These are phyloP conservation scores for Lacerta bilineata DNA, from an alignment of 2,797 vertebrate genomes.

Conservation along the genomic window DNA sequence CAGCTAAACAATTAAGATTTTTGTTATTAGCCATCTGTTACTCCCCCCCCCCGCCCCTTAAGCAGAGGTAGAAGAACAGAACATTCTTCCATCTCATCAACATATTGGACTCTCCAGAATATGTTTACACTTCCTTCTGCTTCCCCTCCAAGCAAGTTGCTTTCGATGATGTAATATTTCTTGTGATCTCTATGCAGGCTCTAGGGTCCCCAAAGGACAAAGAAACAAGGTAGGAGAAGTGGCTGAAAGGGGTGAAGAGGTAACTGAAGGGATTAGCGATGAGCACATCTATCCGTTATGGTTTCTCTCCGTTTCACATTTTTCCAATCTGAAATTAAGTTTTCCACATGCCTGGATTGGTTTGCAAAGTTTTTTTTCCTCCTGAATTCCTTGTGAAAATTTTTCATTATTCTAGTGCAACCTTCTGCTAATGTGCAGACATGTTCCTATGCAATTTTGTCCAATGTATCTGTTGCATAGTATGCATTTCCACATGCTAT, in stretches of 20 bases:
- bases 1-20: slow-evolving; percentile 64
- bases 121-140: slow-evolving; percentile 65
- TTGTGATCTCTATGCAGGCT: neutral
- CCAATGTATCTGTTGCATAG: no score
- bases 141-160: slow-evolving; percentile 34
- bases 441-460: no score
- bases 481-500: no score
- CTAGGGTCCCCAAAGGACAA: neutral
- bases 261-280: neutral
- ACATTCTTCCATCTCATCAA: slow-evolving; percentile 53
- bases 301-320: no score
- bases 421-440: no score
- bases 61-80: slow-evolving; percentile 60
- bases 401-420: no score
- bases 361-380: no score
- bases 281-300: no score
- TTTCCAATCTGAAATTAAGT: no score
- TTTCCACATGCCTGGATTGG: no score
- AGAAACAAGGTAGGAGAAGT: neutral
- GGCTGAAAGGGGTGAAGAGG: no score
- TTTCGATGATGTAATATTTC: neutral
- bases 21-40: slow-evolving; percentile 66
- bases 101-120: slow-evolving; percentile 59
- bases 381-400: no score
- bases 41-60: slow-evolving; percentile 47